These are phyloP conservation scores for Prorops nasuta DNA, from an alignment of 1,140 invertebrate species.

Conservation along the genomic window DNA sequence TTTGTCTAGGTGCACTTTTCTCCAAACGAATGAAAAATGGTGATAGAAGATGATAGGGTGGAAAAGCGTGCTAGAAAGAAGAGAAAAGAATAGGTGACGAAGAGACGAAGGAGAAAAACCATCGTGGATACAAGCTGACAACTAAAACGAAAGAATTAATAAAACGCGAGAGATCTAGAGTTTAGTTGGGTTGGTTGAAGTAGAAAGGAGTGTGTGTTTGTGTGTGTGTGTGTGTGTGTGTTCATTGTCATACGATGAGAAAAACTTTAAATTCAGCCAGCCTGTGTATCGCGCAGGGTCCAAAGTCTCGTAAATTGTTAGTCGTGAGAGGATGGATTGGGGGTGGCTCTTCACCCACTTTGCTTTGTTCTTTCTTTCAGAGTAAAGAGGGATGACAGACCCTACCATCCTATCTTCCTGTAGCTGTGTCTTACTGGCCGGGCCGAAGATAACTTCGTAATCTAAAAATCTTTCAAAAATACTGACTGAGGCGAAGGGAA, in stretches of 20 bases:
- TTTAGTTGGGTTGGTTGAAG: too few relatives aligned
- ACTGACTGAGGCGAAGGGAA: too few relatives aligned
- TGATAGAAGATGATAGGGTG: background rate
- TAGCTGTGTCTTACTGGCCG: background rate
- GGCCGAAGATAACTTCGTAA: slow-evolving; percentile 24
- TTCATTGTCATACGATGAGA: too few relatives aligned
- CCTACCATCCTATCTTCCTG: background rate
- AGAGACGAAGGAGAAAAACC: background rate
- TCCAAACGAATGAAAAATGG: slow-evolving; percentile 29
- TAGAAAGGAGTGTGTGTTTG: too few relatives aligned
- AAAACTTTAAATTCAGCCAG: slow-evolving; percentile 20
- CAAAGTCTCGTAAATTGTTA: slow-evolving; percentile 22
- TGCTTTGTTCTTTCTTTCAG: too few relatives aligned
- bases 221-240: too few relatives aligned
- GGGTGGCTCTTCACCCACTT: too few relatives aligned
- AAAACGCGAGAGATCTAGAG: slow-evolving; percentile 8
- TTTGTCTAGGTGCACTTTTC: slow-evolving; percentile 35
- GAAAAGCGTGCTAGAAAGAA: background rate
- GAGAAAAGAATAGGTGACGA: background rate
- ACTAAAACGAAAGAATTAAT: slow-evolving; percentile 21
- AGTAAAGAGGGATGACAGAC: slow-evolving; percentile 5
- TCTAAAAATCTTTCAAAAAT: too few relatives aligned
- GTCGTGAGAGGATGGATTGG: too few relatives aligned
- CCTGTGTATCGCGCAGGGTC: slow-evolving; percentile 13
- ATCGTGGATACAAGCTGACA: slow-evolving; percentile 16